Evolutionary conservation across 2,113 vertebrate species (phyloP).

Genomic region (Monarcha castaneiventris): DNA sequence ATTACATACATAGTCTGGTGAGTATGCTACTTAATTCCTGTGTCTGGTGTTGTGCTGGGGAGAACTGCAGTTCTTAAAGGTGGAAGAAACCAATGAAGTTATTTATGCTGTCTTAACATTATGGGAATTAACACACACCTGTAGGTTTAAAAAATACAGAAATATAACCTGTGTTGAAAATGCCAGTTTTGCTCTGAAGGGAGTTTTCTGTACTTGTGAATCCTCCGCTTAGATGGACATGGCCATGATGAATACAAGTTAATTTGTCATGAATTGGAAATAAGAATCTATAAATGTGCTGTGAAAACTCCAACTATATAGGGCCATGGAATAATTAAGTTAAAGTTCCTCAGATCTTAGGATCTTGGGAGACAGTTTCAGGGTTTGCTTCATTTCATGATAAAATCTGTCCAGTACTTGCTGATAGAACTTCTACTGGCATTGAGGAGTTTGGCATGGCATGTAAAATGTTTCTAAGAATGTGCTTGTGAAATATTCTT

Average conservation of each 20-base stretch:
- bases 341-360: background rate
- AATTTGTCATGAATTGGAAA: background rate
- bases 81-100: background rate
- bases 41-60: background rate
- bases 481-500: background rate
- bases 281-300: background rate
- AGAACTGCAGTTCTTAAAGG: background rate
- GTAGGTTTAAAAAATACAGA: background rate
- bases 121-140: background rate
- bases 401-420: background rate
- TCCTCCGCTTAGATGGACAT: background rate
- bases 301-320: background rate
- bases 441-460: background rate
- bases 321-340: background rate
- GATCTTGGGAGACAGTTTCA: background rate
- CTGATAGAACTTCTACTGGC: background rate
- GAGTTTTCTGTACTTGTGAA: background rate
- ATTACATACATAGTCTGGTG: background rate
- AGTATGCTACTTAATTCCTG: background rate
- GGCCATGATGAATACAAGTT: background rate
- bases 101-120: background rate
- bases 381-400: background rate
- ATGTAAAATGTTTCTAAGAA: background rate
- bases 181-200: background rate
- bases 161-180: background rate